Evolutionary conservation across 2,888 invertebrate species (phyloP), one percentile per base, ranked within the genome.

Genomic region (Isotomurus palustris): DNA sequence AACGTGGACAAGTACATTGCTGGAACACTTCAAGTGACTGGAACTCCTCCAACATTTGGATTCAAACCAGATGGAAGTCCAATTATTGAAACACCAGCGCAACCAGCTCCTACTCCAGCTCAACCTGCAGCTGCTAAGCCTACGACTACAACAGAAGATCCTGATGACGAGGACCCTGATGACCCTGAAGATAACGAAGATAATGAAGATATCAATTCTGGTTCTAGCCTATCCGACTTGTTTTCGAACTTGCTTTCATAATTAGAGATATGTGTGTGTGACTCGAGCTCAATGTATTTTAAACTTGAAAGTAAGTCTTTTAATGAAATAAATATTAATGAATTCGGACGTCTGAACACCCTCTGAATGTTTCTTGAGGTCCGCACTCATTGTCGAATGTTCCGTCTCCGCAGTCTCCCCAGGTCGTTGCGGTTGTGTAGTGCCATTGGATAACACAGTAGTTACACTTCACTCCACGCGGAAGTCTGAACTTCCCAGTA

Each of bases 311-410:
- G n/a, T 47, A 47, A 24, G 25, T 21, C 4, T 24, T 24, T 43
- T 24, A 27, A 27, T 17, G 22, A 48, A 48, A 41, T 17, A 17
- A 27, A 2, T 8, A 14, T 38, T 54, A 59, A 40, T 43, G 44
- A 45, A 60, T 56, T 5, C 50, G 38, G 17, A 63, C 47, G 32
- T 63, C 63, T 2, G 63, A 27, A 49, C 63, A 63, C 22, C 57
- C 57, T 24, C 60, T 48, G 48, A 64, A 64, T 10, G 58, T 64
- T 40, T 64, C 64, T 50, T 64, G 64, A 2, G 58, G 62, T 25
- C 62, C 62, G 36, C 62, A 58, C n/a, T 58, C 64, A 45, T 43
- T 36, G 1, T 48, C 61, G 3, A 43, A 2, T 5, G 58, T 58
- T n/a, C 58, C 58, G 22, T 58, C 40, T 2, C 32, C 32, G 25